Conservation (phyloP, 2,888 invertebrate genomes). For the Villa cingulata region DNA sequence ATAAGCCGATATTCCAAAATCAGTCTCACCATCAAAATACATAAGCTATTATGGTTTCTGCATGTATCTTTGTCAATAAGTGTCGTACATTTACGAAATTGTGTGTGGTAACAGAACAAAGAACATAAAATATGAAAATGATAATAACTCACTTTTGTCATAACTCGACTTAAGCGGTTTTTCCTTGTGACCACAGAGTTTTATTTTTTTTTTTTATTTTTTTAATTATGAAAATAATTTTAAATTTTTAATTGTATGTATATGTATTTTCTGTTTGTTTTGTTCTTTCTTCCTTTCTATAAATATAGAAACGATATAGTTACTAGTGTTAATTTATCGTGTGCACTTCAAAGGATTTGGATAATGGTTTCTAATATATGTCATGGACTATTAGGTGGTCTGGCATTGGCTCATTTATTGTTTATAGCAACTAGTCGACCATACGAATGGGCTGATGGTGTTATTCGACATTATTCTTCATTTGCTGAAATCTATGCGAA, state of each 20-base stretch:
- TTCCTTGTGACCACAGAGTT: too few species aligned
- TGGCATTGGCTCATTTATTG: slow-evolving; percentile 36
- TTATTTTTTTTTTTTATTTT: not conserved
- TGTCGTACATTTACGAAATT: too few species aligned
- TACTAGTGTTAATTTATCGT: slow-evolving; percentile 32
- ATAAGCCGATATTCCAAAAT: too few species aligned
- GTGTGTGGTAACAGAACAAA: too few species aligned
- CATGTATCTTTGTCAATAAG: too few species aligned
- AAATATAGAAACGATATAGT: slow-evolving; percentile 26
- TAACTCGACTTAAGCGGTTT: too few species aligned
- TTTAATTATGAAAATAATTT: not conserved
- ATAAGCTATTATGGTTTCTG: too few species aligned
- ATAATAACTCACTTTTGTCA: too few species aligned
- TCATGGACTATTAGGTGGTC: slow-evolving; percentile 43
- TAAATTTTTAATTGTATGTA: not conserved
- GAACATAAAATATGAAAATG: too few species aligned
- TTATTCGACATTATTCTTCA: slow-evolving; percentile 31
- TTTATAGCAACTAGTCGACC: slow-evolving; percentile 34
- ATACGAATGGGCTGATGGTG: slow-evolving; percentile 31
- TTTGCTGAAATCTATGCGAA: slow-evolving; percentile 35
- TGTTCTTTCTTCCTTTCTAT: slow-evolving; percentile 13
- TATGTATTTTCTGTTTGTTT: not conserved
- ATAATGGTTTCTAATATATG: slow-evolving; percentile 41
- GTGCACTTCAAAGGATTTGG: slow-evolving; percentile 41
- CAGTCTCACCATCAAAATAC: too few species aligned